Base-by-base conservation (phyloP, 2,797 vertebrate species). In the Rallus crepitans region DNA sequence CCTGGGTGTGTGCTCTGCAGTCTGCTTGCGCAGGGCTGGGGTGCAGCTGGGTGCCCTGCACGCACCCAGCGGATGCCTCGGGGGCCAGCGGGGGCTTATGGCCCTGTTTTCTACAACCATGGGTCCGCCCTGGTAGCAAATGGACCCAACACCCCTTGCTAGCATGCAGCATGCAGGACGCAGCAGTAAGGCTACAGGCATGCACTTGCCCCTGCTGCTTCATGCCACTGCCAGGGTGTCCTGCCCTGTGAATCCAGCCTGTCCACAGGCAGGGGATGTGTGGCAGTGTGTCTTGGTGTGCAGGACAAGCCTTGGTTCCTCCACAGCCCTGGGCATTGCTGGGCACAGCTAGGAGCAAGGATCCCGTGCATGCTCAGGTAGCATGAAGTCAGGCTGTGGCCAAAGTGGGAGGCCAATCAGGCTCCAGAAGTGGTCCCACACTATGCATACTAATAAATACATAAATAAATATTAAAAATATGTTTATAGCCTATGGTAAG, bases 1-100 rank as follows among this genome's bases (percentile, higher is more conserved):
- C 28, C 65, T 76, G 87, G 88, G 88, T 37, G 93, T 94, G 94
- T 95, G 92, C 94, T 80, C 83, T 53, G 88, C 45, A 4, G 39
- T 61, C 84, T 90, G 95, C 89, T 76, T 23, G 82, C 3, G 2
- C 47, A 70, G 5, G 4, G 69, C 63, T 39, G 86, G 90, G 93
- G 55, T 61, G 75, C 87, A 82, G 83, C 77, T 17, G 25, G 70
- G 66, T 8, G 6, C 56, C 76, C 60, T 2, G 12, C 73, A 86
- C 37, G 20, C 73, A 64, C 50, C 65, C 57, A 4, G 24, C 0
- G 2, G 17, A 2, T 23, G 70, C 80, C 86, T 50, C 2, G 0
- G 27, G 66, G 52, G 39, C 40, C 73, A 40, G 2, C 4, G 5
- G 52, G 64, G 50, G 25, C 52, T 92, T 21, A 6, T 15, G 24